Evolutionary conservation across 2,797 vertebrate genomes (phyloP), one percentile per base, ranked within the genome.

Genomic region (Parauchenoglanis ngamensis): DNA sequence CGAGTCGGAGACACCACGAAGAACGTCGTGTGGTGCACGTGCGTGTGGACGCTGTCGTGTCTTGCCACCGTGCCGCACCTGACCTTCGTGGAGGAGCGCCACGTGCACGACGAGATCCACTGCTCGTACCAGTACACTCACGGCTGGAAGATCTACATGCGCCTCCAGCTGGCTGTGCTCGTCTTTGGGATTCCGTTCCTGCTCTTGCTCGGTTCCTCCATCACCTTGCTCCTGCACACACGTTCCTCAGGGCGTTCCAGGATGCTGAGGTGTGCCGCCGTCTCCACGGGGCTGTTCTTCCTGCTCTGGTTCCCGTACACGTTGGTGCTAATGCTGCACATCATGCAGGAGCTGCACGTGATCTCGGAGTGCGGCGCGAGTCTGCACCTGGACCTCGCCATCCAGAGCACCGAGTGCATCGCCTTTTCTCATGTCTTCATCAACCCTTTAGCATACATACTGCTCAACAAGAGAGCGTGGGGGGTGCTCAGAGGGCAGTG

Each of bases 251-350:
- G 28, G 11, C 2, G 19, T 13, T 61, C 54, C 84, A 90, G 90
- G 87, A 92, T 93, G 5, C 81, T 95, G 0, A 90, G 86, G 87
- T 87, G 92, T 1, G 92, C 94, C 0, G 8, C 89, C 0, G 2
- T 89, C 3, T 90, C 95, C 70, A 93, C 95, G 35, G 72, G 90
- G 0, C 88, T 92, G 70, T 96, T 96, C 90, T 95, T 96, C 23
- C 5, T 93, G 82, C 89, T 96, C 21, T 97, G 96, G 96, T 95
- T 90, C 76, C 96, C 96, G 0, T 97, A 96, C 90, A 96, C 93
- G 0, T 0, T 95, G 3, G 92, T 92, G 10, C 85, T 95, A 82
- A 91, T 95, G 25, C 89, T 97, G 85, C 94, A 95, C 90, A 93
- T 93, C 0, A 81, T 96, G 73, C 93, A 95, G 81, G 94, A 96